Percentiles rank a stretch among this genome's conserved stretches.
These are phyloP conservation scores for Dendrocopos noguchii DNA, from an alignment of 2,113 vertebrate genomes.

Conservation along the genomic window DNA sequence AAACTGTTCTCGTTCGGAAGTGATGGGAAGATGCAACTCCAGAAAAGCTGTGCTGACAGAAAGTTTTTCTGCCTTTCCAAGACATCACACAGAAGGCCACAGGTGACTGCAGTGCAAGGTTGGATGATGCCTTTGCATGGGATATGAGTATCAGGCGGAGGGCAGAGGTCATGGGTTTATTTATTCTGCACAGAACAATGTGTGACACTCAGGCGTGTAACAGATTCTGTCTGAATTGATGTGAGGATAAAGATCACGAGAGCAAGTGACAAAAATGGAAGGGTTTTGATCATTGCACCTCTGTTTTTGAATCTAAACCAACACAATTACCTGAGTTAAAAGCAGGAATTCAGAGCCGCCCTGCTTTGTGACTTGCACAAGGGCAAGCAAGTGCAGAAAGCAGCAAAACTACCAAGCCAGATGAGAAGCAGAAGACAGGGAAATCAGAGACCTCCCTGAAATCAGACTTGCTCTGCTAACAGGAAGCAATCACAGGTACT, in stretches of 20 bases:
- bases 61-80: background rate
- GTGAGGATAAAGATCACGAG: background rate
- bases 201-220: background rate
- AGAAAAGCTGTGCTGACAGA: background rate
- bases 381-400: background rate
- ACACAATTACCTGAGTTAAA: background rate
- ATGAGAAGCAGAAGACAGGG: background rate
- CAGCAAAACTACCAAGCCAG: accelerated
- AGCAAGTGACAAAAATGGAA: background rate
- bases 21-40: background rate
- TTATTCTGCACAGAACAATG: background rate
- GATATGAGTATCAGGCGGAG: background rate
- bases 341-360: background rate
- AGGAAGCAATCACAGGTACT: background rate
- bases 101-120: background rate
- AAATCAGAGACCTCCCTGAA: background rate
- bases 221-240: background rate
- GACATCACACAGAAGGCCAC: background rate
- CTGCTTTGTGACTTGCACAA: background rate
- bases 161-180: background rate
- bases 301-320: background rate
- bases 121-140: background rate
- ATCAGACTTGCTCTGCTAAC: background rate
- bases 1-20: background rate
- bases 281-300: background rate